Conservation (phyloP, 2,113 vertebrate genomes). For the Struthidea cinerea region DNA sequence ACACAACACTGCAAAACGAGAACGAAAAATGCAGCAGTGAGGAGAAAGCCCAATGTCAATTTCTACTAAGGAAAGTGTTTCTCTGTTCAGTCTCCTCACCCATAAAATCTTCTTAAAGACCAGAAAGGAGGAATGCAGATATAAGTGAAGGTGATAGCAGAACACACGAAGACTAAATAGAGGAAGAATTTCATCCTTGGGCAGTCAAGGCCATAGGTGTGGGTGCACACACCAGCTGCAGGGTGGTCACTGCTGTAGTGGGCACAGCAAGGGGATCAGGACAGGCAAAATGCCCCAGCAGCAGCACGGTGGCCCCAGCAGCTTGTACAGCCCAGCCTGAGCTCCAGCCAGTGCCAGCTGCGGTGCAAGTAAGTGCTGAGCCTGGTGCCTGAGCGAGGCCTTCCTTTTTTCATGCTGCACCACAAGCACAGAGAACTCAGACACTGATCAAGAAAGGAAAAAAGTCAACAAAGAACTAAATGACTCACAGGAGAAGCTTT, state of each 20-base stretch:
- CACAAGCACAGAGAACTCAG: not conserved
- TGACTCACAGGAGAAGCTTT: not conserved
- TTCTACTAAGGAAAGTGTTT: not conserved
- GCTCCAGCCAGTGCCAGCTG: not conserved
- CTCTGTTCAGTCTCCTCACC: not conserved
- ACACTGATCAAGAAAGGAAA: not conserved
- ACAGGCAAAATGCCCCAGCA: not conserved
- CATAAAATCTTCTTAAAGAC: not conserved
- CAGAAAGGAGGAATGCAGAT: not conserved
- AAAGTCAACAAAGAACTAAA: not conserved
- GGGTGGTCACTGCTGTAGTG: not conserved
- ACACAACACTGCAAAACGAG: not conserved
- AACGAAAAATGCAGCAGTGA: not conserved
- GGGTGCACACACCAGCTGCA: too few species aligned
- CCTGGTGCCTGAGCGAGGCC: not conserved
- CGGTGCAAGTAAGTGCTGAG: rapidly evolving
- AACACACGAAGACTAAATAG: not conserved
- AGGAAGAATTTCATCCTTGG: not conserved
- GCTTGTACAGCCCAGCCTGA: not conserved
- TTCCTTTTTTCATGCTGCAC: not conserved
- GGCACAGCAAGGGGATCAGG: not conserved
- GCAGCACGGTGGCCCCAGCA: not conserved
- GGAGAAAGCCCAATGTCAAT: not conserved
- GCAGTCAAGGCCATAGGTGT: not conserved
- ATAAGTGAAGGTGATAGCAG: not conserved